These are phyloP conservation scores for Cremastobaeus sp. DNA, from an alignment of 2,888 invertebrate species.

Conservation along the genomic window DNA sequence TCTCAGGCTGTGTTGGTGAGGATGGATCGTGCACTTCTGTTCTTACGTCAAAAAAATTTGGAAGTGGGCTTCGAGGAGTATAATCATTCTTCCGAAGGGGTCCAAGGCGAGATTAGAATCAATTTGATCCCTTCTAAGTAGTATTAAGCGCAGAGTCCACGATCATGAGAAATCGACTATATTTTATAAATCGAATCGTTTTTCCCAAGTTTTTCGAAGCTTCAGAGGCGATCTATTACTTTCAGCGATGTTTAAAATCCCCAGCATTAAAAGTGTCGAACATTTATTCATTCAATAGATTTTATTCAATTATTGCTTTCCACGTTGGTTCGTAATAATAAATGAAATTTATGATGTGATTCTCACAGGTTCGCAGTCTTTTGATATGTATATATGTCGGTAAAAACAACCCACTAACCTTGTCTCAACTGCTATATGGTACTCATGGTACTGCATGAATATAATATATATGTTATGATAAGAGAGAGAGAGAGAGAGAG, in stretches of 20 bases:
- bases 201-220: too few relatives aligned
- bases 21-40: conserved; percentile 42
- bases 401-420: conserved; percentile 50
- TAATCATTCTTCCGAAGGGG: conserved; percentile 48
- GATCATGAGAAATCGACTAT: conserved; percentile 20
- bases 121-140: conserved; percentile 19
- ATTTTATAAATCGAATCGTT: not conserved
- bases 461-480: too few relatives aligned
- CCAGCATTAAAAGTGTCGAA: too few relatives aligned
- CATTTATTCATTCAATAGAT: not conserved
- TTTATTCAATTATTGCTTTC: not conserved
- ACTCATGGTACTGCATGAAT: too few relatives aligned
- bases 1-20: conserved; percentile 16
- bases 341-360: too few relatives aligned
- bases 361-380: conserved; percentile 38
- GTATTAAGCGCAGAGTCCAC: conserved; percentile 13
- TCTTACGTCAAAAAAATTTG: conserved; percentile 40
- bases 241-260: too few relatives aligned
- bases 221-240: too few relatives aligned
- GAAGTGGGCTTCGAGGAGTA: conserved; percentile 35
- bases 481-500: conserved; percentile 1
- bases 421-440: too few relatives aligned
- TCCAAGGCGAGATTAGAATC: conserved; percentile 48
- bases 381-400: conserved; percentile 33
- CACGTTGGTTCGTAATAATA: too few relatives aligned